phyloP scores from a whole-genome alignment of 2,113 vertebrate genomes.

The Megalops atlanticus region DNA sequence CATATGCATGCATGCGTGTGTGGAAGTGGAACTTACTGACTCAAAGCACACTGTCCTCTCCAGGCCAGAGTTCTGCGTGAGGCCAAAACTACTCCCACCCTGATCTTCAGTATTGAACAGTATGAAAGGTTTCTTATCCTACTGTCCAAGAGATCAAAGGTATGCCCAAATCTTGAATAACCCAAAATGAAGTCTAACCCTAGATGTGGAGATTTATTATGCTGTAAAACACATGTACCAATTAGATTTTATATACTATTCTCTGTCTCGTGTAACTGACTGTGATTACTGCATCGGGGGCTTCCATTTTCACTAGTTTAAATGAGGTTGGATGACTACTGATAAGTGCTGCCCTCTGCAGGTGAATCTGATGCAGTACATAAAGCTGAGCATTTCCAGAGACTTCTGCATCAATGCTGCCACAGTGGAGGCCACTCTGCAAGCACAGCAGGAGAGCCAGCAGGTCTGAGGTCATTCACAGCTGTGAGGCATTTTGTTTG shows the following conservation, averaged over 20 bases:
- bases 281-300: no score
- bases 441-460: no score
- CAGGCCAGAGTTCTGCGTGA: slow-evolving; percentile 90
- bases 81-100: slow-evolving; percentile 88
- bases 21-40: background rate
- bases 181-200: no score
- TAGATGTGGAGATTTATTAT: no score
- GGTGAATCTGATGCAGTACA: slow-evolving; percentile 98
- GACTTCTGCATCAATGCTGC: slow-evolving; percentile 92
- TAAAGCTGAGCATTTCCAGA: slow-evolving; percentile 93
- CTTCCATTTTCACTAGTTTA: background rate
- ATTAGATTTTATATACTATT: no score
- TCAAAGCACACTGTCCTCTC: slow-evolving; percentile 1
- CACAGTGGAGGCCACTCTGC: slow-evolving; percentile 77
- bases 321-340: background rate
- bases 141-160: slow-evolving; percentile 96
- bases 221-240: no score
- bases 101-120: slow-evolving; percentile 94
- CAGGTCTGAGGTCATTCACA: no score
- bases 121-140: slow-evolving; percentile 96
- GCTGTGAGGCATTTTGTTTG: no score
- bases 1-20: no score
- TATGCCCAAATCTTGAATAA: slow-evolving; percentile 60
- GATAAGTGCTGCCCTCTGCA: slow-evolving; percentile 49
- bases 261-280: no score